These are phyloP conservation scores for Strigamia transsilvanica DNA, from an alignment of 2,888 invertebrate genomes.

Conservation along the genomic window DNA sequence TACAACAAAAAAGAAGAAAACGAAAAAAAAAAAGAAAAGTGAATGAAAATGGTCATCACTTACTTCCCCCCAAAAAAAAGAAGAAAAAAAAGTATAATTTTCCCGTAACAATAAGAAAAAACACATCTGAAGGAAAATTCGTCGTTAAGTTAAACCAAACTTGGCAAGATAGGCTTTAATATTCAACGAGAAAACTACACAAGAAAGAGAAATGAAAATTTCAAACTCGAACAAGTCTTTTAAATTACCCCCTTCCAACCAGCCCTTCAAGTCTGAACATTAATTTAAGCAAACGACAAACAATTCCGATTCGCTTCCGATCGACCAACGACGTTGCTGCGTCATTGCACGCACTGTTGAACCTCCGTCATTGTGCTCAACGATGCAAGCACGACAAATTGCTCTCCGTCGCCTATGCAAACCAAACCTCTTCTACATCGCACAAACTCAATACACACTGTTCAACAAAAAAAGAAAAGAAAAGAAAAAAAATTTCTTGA, in stretches of 20 bases:
- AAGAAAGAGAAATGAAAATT: constrained; percentile 29
- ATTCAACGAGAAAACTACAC: not conserved
- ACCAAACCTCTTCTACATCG: constrained; percentile 35
- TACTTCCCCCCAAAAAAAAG: too few relatives aligned
- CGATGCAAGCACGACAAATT: constrained; percentile 42
- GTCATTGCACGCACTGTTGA: constrained; percentile 48
- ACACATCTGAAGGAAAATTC: not conserved
- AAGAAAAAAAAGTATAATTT: not conserved
- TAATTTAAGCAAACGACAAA: constrained; percentile 47
- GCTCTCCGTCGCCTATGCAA: constrained; percentile 47
- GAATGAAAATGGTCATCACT: not conserved
- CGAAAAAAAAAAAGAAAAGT: not conserved
- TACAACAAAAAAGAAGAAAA: not conserved
- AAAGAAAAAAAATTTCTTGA: not conserved
- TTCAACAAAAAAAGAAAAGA: not conserved
- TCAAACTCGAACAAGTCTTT: constrained; percentile 31
- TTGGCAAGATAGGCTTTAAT: not conserved
- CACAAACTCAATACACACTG: constrained; percentile 48
- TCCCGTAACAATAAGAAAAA: not conserved
- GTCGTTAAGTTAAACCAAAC: not conserved
- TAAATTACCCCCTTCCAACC: constrained; percentile 22
- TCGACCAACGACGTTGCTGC: constrained; percentile 45
- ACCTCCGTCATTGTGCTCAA: constrained; percentile 40
- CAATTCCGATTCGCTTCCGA: constrained; percentile 49
- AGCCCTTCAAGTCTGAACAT: constrained; percentile 35